Percentiles rank a stretch among this genome's conserved stretches.
Conservation (phyloP, 2,797 vertebrate species). For the Rhynchotus rufescens region DNA sequence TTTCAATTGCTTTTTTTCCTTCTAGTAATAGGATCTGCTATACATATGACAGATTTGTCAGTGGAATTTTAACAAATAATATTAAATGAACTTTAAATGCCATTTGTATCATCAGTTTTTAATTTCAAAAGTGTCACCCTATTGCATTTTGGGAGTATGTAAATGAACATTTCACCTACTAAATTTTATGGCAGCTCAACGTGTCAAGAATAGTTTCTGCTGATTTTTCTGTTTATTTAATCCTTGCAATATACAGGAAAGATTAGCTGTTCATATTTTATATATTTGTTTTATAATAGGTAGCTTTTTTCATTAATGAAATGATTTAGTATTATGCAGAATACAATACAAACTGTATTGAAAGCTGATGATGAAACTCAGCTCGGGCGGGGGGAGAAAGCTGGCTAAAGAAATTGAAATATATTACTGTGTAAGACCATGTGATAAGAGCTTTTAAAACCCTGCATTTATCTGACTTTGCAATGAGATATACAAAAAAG, state of each 20-base stretch:
- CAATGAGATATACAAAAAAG: not conserved
- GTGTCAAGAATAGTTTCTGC: slow-evolving; percentile 48
- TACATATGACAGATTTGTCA: slow-evolving; percentile 37
- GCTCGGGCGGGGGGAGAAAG: accelerated
- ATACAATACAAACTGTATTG: not conserved
- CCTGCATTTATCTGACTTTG: not conserved
- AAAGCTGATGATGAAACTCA: not conserved
- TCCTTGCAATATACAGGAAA: slow-evolving; percentile 38
- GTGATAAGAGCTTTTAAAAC: not conserved
- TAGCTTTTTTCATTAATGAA: slow-evolving; percentile 23
- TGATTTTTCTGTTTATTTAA: slow-evolving; percentile 63
- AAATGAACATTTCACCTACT: slow-evolving; percentile 45
- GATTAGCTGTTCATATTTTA: slow-evolving; percentile 36
- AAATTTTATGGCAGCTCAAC: slow-evolving; percentile 40
- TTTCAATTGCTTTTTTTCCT: slow-evolving; percentile 40
- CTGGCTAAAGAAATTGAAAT: not conserved
- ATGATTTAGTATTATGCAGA: slow-evolving; percentile 52
- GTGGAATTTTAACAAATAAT: slow-evolving; percentile 59
- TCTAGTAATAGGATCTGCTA: slow-evolving; percentile 40
- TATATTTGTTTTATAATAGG: slow-evolving; percentile 48
- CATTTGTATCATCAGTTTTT: slow-evolving; percentile 63
- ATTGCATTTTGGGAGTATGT: slow-evolving; percentile 47
- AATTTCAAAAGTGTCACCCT: slow-evolving; percentile 67
- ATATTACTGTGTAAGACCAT: not conserved
- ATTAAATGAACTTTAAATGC: slow-evolving; percentile 64